These are phyloP conservation scores for Lithophane socia DNA, from an alignment of 2,888 invertebrate genomes.

Conservation along the genomic window DNA sequence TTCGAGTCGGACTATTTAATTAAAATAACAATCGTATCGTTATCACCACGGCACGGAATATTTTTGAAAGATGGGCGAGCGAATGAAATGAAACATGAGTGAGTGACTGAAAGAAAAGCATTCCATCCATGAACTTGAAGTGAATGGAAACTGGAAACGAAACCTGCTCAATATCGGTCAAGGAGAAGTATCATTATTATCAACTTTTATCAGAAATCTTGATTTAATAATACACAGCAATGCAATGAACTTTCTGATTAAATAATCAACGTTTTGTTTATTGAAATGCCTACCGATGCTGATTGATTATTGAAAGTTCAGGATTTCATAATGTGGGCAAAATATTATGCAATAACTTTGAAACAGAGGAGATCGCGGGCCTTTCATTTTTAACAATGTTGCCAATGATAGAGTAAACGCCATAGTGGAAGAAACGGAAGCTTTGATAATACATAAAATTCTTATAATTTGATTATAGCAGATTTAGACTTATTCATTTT, in stretches of 20 bases:
- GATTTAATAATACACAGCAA: not conserved
- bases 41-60: conserved; percentile 65
- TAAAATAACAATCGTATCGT: conserved; percentile 64
- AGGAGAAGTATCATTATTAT: conserved; percentile 16
- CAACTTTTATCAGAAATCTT: conserved; percentile 3
- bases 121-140: conserved; percentile 41
- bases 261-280: not conserved
- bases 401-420: conserved; percentile 1
- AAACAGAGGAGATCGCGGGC: conserved; percentile 12
- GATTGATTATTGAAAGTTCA: not conserved
- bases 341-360: conserved; percentile 45
- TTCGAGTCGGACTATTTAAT: conserved; percentile 58
- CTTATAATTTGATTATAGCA: not conserved
- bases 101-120: conserved; percentile 53
- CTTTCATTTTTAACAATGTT: conserved; percentile 13
- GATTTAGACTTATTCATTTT: not conserved
- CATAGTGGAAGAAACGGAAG: not conserved
- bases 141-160: conserved; percentile 30
- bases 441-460: not conserved
- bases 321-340: conserved; percentile 1
- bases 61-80: conserved; percentile 60
- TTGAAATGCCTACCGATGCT: not conserved
- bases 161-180: conserved; percentile 45
- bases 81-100: conserved; percentile 49
- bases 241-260: not conserved